Percentiles rank a stretch among this genome's conserved stretches.
These are phyloP conservation scores for Colostygia pectinataria DNA, from an alignment of 2,888 invertebrate species.

Conservation along the genomic window DNA sequence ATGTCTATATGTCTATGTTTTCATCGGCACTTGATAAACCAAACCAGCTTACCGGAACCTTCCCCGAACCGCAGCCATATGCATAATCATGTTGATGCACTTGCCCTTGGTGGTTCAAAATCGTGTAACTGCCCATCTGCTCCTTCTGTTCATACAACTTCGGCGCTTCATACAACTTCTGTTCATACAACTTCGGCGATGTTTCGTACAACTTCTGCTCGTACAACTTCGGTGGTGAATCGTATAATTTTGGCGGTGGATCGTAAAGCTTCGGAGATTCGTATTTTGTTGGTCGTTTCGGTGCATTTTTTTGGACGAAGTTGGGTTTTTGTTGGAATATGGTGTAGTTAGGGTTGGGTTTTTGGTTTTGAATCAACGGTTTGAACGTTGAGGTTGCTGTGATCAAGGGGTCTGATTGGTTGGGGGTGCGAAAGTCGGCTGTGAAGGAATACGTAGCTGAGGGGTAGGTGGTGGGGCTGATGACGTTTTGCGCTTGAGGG, in stretches of 20 bases:
- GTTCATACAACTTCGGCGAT: slow-evolving; percentile 40
- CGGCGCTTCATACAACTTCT: slow-evolving; percentile 12
- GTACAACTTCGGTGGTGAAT: slow-evolving; percentile 16
- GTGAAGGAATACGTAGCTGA: slow-evolving; percentile 92
- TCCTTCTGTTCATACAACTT: slow-evolving; percentile 54
- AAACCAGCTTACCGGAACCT: slow-evolving; percentile 71
- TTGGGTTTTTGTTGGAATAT: slow-evolving; percentile 74
- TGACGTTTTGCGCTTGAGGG: slow-evolving; percentile 84
- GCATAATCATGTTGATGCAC: slow-evolving; percentile 71
- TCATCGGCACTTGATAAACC: too few relatives aligned
- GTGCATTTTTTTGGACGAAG: slow-evolving; percentile 57
- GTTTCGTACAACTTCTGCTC: slow-evolving; percentile 20
- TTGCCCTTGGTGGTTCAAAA: slow-evolving; percentile 67
- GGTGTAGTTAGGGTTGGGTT: slow-evolving; percentile 61
- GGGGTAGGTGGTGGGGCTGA: slow-evolving; percentile 86
- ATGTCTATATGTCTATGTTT: too few relatives aligned
- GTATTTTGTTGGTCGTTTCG: slow-evolving; percentile 57
- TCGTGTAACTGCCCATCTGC: slow-evolving; percentile 60
- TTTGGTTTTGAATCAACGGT: slow-evolving; percentile 77
- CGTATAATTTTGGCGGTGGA: slow-evolving; percentile 17
- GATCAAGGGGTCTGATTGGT: slow-evolving; percentile 81
- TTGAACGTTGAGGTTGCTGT: slow-evolving; percentile 82
- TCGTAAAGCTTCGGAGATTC: slow-evolving; percentile 20
- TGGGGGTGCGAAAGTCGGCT: slow-evolving; percentile 89
- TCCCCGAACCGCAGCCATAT: slow-evolving; percentile 65